Percentiles rank a stretch among this genome's conserved stretches.
Conservation (phyloP, 1,140 invertebrate genomes). For the Drosophila eugracilis region DNA sequence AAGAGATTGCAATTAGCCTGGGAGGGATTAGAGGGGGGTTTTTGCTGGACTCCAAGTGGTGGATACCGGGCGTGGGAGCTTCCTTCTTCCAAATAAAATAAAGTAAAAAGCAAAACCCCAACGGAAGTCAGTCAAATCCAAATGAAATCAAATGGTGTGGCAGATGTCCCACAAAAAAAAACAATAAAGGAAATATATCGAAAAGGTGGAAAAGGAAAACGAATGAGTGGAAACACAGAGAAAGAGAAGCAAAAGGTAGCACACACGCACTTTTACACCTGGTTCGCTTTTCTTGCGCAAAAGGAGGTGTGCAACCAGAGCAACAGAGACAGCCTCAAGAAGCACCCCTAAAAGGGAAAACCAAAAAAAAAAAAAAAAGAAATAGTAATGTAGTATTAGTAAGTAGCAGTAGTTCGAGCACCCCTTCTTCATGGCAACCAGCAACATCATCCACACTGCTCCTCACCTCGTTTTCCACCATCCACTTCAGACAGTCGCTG, state of each 20-base stretch:
- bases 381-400: too few relatives aligned
- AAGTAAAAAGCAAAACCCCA: conserved; percentile 21
- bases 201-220: conserved; percentile 2
- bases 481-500: conserved; percentile 61
- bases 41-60: conserved; percentile 35
- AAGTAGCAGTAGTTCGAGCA: conserved; percentile 46
- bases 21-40: background rate
- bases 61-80: conserved; percentile 70
- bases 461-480: conserved; percentile 3
- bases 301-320: conserved; percentile 27
- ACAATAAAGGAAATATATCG: conserved; percentile 34
- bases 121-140: conserved; percentile 25
- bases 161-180: conserved; percentile 70
- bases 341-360: conserved; percentile 73
- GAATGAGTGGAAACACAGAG: conserved; percentile 7
- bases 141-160: conserved; percentile 42
- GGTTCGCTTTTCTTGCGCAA: conserved; percentile 65
- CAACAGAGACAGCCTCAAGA: conserved; percentile 32
- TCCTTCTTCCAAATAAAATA: conserved; percentile 23
- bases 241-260: conserved; percentile 25
- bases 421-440: conserved; percentile 42
- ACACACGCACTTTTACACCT: conserved; percentile 60
- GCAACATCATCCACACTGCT: conserved; percentile 11
- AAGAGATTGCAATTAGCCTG: conserved; percentile 59
- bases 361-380: conserved; percentile 25